Conservation (phyloP, 2,888 invertebrate genomes). For the Eupelmus urozonus region DNA sequence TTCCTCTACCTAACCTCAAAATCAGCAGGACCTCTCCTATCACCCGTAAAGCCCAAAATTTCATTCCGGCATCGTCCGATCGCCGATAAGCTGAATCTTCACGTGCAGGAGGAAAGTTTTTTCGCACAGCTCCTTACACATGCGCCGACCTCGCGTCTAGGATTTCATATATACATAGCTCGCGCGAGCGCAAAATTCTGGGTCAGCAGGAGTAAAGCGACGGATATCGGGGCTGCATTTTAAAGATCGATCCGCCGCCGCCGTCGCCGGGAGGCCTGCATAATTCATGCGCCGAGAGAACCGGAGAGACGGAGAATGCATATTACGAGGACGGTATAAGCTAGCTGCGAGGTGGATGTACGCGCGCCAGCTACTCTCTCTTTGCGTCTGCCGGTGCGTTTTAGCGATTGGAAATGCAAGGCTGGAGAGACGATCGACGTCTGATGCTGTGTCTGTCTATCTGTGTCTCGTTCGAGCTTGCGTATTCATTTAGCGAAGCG, state of each 20-base stretch:
- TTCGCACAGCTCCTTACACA: background rate
- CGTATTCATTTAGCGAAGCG: background rate
- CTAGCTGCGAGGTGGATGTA: background rate
- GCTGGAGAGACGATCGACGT: background rate
- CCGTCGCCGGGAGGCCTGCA: background rate
- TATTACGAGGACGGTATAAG: conserved; percentile 61
- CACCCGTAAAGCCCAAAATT: conserved; percentile 40
- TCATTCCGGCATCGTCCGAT: conserved; percentile 5
- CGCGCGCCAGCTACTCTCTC: background rate
- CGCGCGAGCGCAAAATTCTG: conserved; percentile 16
- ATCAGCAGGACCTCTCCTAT: background rate
- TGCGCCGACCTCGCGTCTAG: conserved; percentile 18
- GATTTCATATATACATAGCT: background rate
- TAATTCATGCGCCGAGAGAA: background rate
- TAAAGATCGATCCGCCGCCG: conserved; percentile 12
- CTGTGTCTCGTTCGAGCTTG: background rate
- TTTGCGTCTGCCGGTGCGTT: background rate
- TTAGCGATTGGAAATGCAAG: background rate
- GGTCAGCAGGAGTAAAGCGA: conserved; percentile 9
- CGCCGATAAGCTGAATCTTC: conserved; percentile 15
- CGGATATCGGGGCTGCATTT: conserved; percentile 18
- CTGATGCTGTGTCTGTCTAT: background rate
- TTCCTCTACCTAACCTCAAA: background rate
- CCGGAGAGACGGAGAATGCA: conserved; percentile 63
- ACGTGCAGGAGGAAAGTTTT: background rate